Percentiles rank a stretch among this genome's conserved stretches.
phyloP scores from a whole-genome alignment of 1,140 invertebrate genomes.

The Microplitis demolitor region DNA sequence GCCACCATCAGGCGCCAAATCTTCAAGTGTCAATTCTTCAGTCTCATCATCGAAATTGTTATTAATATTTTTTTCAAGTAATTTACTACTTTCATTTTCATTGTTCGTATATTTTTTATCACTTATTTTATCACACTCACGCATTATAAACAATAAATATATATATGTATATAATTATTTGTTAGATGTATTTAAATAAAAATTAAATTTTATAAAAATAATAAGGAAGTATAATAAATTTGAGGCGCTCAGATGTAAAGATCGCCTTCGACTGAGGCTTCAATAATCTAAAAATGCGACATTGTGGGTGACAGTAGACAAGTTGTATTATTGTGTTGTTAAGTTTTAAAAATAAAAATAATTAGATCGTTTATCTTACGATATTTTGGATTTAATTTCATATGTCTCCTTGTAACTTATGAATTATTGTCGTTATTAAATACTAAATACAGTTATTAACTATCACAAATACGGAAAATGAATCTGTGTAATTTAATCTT shows the following conservation, averaged over 20 bases:
- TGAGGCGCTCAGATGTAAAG: too few species aligned
- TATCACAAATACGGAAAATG: too few species aligned
- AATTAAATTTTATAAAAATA: neutral
- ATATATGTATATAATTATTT: neutral
- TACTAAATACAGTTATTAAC: neutral
- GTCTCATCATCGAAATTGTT: conserved; percentile 18
- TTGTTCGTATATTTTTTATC: neutral
- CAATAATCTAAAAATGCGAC: too few species aligned
- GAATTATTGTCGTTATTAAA: neutral
- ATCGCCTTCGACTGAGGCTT: too few species aligned
- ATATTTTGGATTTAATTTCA: conserved; percentile 12
- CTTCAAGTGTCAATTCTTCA: conserved; percentile 38
- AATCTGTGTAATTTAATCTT: too few species aligned
- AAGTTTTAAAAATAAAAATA: neutral
- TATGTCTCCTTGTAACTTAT: neutral
- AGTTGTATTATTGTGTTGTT: too few species aligned
- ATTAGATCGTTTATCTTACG: conserved; percentile 5
- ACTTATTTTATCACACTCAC: neutral
- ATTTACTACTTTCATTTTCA: neutral
- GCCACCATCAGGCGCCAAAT: conserved; percentile 63
- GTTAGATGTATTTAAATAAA: neutral
- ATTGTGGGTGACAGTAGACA: too few species aligned
- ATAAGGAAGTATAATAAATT: too few species aligned
- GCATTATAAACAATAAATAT: neutral
- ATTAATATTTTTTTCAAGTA: neutral